A percentile compares a stretch with the other conserved stretches of the same genome.
These are phyloP conservation scores for Gymnoscelis rufifasciata DNA, from an alignment of 2,888 invertebrate genomes.

Conservation along the genomic window DNA sequence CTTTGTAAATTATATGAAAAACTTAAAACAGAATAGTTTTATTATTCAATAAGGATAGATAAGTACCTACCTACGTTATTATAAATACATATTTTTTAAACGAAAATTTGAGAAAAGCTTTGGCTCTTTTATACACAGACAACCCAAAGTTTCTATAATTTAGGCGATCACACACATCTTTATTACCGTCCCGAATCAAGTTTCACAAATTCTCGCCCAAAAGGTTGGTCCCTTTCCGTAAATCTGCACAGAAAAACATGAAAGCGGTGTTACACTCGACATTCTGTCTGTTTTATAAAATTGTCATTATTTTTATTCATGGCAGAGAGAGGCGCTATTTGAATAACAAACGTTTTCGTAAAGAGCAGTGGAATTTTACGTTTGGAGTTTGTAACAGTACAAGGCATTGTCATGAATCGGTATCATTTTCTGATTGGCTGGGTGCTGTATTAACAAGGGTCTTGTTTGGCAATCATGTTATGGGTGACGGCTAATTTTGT, in stretches of 20 bases:
- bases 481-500: no score
- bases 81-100: no score
- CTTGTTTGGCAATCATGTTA: no score
- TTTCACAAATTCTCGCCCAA: neutral
- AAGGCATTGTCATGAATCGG: constrained; percentile 2
- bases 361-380: constrained; percentile 18
- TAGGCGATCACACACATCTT: no score
- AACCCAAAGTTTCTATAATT: no score
- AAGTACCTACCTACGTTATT: no score
- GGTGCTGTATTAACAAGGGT: neutral
- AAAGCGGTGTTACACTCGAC: constrained; percentile 19
- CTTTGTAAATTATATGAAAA: no score
- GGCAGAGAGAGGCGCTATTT: constrained; percentile 25
- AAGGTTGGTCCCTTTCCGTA: constrained; percentile 6
- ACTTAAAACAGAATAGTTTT: no score
- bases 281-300: constrained; percentile 23
- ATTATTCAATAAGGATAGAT: no score
- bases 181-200: no score
- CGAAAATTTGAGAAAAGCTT: no score
- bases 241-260: constrained; percentile 20
- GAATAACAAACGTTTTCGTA: constrained; percentile 27
- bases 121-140: no score
- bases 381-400: constrained; percentile 11
- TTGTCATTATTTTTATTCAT: constrained; percentile 28
- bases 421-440: constrained; percentile 6